Conservation (phyloP, 2,113 vertebrate species). For the Petroica traversi region DNA sequence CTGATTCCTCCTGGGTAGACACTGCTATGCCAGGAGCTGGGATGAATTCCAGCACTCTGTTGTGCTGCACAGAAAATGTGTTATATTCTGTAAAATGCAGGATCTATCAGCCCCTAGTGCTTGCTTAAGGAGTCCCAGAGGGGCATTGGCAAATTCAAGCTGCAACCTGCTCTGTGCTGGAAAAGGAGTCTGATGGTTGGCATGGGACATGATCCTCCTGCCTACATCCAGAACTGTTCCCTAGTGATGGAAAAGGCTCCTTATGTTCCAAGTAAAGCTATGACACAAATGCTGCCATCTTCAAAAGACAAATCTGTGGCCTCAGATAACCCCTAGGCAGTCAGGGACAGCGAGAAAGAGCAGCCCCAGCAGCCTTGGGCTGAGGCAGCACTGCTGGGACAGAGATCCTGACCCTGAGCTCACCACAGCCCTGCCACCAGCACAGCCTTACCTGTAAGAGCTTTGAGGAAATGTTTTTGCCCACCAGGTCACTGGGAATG, state of each 20-base stretch:
- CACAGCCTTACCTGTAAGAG: constrained; percentile 13
- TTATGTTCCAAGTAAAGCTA: background rate
- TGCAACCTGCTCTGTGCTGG: background rate
- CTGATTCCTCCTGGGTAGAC: background rate
- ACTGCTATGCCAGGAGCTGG: background rate
- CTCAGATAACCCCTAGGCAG: background rate
- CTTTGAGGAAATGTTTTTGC: background rate
- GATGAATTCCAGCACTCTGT: background rate
- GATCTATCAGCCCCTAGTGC: background rate
- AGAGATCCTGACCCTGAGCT: background rate
- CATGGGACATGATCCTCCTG: background rate
- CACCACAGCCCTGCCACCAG: background rate
- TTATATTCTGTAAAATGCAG: background rate
- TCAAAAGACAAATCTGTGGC: background rate
- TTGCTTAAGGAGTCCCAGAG: background rate
- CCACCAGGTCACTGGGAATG: constrained; percentile 67
- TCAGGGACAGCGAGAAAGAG: background rate
- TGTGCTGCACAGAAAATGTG: background rate
- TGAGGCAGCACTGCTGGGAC: background rate
- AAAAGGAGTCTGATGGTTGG: background rate
- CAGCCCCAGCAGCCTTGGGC: background rate
- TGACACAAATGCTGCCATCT: background rate
- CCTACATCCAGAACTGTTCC: background rate
- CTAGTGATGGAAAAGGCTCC: background rate
- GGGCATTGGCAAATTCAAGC: background rate